These are phyloP conservation scores for Amazona finschi DNA, from an alignment of 2,797 vertebrate genomes.

Conservation along the genomic window DNA sequence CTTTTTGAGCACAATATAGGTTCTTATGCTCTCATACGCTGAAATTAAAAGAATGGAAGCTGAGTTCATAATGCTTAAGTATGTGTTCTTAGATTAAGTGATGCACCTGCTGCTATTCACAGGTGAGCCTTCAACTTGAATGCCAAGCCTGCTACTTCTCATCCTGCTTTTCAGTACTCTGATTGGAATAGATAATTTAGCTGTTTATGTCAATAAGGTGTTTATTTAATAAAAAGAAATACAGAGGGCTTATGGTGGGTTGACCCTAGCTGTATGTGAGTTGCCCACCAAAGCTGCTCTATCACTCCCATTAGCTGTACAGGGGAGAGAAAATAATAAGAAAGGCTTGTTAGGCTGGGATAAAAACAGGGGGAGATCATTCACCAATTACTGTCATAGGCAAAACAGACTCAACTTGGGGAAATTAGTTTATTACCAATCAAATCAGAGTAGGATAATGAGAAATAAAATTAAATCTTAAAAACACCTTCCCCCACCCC, in stretches of 20 bases:
- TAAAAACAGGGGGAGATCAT: neutral
- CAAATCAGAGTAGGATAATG: neutral
- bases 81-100: neutral
- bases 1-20: neutral
- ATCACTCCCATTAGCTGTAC: neutral
- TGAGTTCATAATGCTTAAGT: neutral
- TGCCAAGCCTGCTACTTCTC: neutral
- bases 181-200: neutral
- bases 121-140: neutral
- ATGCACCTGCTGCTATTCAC: neutral
- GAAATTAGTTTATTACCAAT: neutral
- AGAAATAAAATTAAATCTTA: neutral
- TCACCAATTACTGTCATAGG: neutral
- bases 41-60: neutral
- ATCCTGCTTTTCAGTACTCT: neutral
- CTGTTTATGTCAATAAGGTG: neutral
- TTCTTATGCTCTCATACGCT: neutral
- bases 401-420: neutral
- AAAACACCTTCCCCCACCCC: neutral
- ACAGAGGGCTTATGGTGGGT: neutral
- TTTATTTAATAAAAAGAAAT: neutral
- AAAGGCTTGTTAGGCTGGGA: neutral
- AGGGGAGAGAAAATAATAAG: neutral
- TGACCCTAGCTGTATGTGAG: neutral
- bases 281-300: neutral